Evolutionary conservation across 2,888 invertebrate species (phyloP), one percentile per base, ranked within the genome.

Genomic region (Didymodactylos carnosus): DNA sequence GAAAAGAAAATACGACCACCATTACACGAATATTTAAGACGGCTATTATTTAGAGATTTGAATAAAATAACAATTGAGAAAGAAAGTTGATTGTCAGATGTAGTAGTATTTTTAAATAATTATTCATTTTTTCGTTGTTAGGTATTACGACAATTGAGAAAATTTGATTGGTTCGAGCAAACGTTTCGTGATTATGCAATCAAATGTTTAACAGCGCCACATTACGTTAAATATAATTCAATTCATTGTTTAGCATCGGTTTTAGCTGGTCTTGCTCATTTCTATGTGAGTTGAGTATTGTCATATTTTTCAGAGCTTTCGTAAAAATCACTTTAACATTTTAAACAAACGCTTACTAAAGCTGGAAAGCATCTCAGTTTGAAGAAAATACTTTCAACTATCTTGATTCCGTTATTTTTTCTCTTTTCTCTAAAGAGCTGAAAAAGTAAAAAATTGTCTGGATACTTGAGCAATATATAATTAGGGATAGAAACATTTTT

Each of bases 1-100:
- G 77, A 75, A 6, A 77, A 78, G 77, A 87, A 80, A 75, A 80
- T 88, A 49, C 84, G 89, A 53, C 91, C 91, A 0, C 88, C 91
- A 0, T 88, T 94, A 85, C 91, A 94, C 79, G 90, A 91, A 80
- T 95, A 93, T 80, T 90, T 95, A 71, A 86, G 92, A 62, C 91
- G 91, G 84, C 85, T 94, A 51, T 86, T 95, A 1, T 94, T 91
- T 80, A 91, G 91, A 81, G 86, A 86, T 77, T 85, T 94, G 71
- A 90, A 90, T 78, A 92, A 92, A 80, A 89, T 89, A 49, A 93
- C 91, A 80, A 91, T 81, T 23, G 84, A 84, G 77, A 84, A 83
- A 79, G 83, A 81, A 75, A 69, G 72, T 11, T 23, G 14, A 90
- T 0, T 90, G 91, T n/a, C n/a, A n/a, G n/a, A n/a, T n/a, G n/a